These are phyloP conservation scores for Pycnomerus fuliginosus DNA, from an alignment of 2,888 invertebrate species.

Conservation along the genomic window DNA sequence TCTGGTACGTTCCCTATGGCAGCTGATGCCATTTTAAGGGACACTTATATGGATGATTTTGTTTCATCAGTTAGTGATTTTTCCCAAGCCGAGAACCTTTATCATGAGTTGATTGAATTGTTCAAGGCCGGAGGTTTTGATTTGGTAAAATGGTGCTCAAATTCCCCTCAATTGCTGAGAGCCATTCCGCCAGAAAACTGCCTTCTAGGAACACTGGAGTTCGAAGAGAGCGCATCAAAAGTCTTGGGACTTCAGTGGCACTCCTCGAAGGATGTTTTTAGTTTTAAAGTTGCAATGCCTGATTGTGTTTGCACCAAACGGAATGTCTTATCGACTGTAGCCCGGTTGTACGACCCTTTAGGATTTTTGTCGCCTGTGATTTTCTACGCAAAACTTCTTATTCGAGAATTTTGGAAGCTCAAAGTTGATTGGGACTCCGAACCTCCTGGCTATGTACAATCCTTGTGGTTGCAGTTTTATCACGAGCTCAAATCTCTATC, in stretches of 20 bases:
- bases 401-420: not conserved
- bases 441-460: not conserved
- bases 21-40: no score
- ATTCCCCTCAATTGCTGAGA: not conserved
- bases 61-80: not conserved
- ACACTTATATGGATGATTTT: not conserved
- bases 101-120: not conserved
- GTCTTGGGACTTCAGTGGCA: slow-evolving; percentile 1
- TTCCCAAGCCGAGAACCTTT: not conserved
- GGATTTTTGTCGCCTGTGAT: not conserved
- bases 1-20: not conserved
- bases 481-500: not conserved
- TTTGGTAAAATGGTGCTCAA: no score
- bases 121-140: no score
- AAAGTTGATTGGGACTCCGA: not conserved
- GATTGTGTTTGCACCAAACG: not conserved
- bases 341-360: not conserved
- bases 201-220: not conserved
- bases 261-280: not conserved
- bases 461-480: not conserved
- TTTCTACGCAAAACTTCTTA: not conserved
- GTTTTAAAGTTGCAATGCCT: not conserved
- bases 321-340: not conserved
- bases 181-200: not conserved
- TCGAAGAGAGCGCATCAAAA: not conserved